Conservation (phyloP, 2,888 invertebrate genomes). For the Mactromeris polynyma region DNA sequence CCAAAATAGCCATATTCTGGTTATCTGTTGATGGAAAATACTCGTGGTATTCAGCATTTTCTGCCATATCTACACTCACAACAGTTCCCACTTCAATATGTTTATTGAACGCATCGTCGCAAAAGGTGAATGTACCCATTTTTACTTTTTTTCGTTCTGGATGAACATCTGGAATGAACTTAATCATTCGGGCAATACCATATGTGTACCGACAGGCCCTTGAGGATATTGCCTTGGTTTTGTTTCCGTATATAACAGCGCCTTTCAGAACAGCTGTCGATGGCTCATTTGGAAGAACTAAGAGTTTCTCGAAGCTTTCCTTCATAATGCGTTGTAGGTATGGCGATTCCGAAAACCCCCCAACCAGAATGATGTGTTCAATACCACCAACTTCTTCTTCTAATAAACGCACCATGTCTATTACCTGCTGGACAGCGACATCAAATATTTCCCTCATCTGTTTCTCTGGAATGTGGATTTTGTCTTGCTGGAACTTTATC, state of each 20-base stretch:
- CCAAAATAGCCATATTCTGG: too few relatives aligned
- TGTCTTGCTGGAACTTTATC: conserved; percentile 36
- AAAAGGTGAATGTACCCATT: conserved; percentile 28
- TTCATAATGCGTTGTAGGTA: conserved; percentile 36
- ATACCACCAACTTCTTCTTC: neutral
- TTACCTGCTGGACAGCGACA: conserved; percentile 14
- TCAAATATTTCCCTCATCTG: conserved; percentile 46
- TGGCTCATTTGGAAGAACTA: conserved; percentile 54
- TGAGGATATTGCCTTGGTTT: conserved; percentile 50
- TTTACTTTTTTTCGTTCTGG: conserved; percentile 33
- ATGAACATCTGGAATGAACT: conserved; percentile 45
- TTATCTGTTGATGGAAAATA: too few relatives aligned
- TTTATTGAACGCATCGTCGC: conserved; percentile 59
- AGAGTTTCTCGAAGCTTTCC: conserved; percentile 21
- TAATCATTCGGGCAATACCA: conserved; percentile 60
- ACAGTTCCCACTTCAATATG: too few relatives aligned
- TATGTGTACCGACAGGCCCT: conserved; percentile 64
- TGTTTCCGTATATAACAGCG: conserved; percentile 61
- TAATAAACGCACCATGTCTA: neutral
- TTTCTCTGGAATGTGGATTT: conserved; percentile 15
- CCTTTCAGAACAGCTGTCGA: conserved; percentile 59
- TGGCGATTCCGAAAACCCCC: conserved; percentile 51
- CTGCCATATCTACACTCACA: too few relatives aligned
- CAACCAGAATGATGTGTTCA: conserved; percentile 45
- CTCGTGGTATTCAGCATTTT: too few relatives aligned